Conservation (phyloP, 53 echinoderm and acorn worm genomes). For the Echinometra lucunter region DNA sequence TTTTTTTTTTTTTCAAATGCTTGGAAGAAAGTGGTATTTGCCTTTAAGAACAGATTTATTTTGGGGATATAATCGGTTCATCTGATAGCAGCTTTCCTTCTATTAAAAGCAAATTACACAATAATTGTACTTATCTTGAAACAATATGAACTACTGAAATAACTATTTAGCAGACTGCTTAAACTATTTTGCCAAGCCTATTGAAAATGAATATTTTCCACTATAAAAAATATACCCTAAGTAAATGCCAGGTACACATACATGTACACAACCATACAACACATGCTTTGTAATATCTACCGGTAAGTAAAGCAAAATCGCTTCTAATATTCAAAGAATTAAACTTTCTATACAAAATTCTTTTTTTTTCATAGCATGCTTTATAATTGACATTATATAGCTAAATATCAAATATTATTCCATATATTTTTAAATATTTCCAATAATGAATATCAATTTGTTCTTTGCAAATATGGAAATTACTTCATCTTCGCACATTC, state of each 20-base stretch:
- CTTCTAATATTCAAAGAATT: neutral
- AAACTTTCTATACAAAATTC: neutral
- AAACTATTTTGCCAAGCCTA: neutral
- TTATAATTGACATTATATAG: neutral
- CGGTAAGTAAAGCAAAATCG: neutral
- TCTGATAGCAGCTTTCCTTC: neutral
- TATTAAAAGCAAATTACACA: neutral
- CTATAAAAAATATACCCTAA: neutral
- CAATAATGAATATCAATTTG: slow-evolving; percentile 11
- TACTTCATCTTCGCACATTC: neutral
- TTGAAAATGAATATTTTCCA: neutral
- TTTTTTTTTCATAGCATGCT: neutral
- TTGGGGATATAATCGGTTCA: neutral
- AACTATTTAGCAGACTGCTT: neutral
- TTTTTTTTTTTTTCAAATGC: too few species aligned
- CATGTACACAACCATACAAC: neutral
- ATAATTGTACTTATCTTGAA: neutral
- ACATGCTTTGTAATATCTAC: neutral
- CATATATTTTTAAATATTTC: slow-evolving; percentile 8
- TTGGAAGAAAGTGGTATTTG: neutral
- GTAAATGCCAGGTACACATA: neutral
- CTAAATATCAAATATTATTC: slow-evolving; percentile 6
- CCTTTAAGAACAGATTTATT: neutral
- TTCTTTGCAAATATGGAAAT: slow-evolving; percentile 42
- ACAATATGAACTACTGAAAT: neutral